Evolutionary conservation across 2,888 invertebrate genomes (phyloP).

Genomic region (Chirona hameri): DNA sequence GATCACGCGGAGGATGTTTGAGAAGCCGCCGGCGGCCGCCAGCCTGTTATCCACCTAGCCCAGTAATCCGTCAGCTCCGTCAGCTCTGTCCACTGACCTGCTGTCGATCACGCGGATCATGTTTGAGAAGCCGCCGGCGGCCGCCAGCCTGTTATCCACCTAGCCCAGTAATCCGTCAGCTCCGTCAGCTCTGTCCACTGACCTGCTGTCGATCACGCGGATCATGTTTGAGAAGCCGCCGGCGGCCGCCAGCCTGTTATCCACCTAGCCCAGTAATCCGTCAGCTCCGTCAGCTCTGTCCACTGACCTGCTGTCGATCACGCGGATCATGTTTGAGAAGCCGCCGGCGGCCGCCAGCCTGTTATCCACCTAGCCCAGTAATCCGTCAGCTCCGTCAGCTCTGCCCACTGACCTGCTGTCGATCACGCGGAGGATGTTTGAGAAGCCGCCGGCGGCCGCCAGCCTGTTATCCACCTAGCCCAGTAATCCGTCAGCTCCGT

Average conservation of each 20-base stretch:
- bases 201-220: constrained; percentile 22
- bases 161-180: too few relatives aligned
- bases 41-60: too few relatives aligned
- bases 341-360: background rate
- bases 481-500: too few relatives aligned
- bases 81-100: background rate
- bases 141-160: too few relatives aligned
- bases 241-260: background rate
- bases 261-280: too few relatives aligned
- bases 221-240: constrained; percentile 12
- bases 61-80: too few relatives aligned
- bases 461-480: too few relatives aligned
- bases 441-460: constrained; percentile 2
- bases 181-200: background rate
- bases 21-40: constrained; percentile 2
- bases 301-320: constrained; percentile 9
- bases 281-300: background rate
- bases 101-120: constrained; percentile 6
- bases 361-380: too few relatives aligned
- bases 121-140: constrained; percentile 8
- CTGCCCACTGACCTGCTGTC: background rate
- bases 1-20: constrained; percentile 3
- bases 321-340: constrained; percentile 3
- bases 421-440: constrained; percentile 3
- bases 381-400: background rate